These are phyloP conservation scores for Brachyptera putata DNA, from an alignment of 2,888 invertebrate genomes.

Conservation along the genomic window DNA sequence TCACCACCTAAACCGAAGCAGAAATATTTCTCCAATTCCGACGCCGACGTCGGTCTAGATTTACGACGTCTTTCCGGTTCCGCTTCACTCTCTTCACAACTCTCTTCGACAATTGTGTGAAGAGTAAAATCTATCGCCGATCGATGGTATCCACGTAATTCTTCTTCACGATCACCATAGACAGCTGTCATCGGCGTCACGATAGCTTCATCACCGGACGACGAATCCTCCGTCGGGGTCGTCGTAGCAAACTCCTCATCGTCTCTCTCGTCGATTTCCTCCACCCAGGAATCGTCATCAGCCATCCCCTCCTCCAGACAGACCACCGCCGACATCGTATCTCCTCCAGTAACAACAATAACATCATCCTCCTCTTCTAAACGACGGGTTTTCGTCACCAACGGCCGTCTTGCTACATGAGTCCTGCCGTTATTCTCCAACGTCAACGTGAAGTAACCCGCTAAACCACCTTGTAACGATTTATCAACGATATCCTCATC, in stretches of 20 bases:
- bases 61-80: constrained; percentile 50
- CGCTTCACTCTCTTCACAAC: constrained; percentile 88
- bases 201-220: constrained; percentile 47
- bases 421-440: constrained; percentile 40
- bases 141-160: constrained; percentile 75
- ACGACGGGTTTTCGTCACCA: constrained; percentile 31
- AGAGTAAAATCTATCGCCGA: constrained; percentile 82
- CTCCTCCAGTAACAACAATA: constrained; percentile 64
- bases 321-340: constrained; percentile 65
- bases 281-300: constrained; percentile 89
- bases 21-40: constrained; percentile 86
- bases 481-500: constrained; percentile 46
- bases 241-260: constrained; percentile 53
- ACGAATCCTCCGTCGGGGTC: constrained; percentile 54
- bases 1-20: constrained; percentile 81
- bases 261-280: constrained; percentile 66
- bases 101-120: constrained; percentile 91
- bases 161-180: constrained; percentile 72
- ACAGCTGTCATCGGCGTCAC: constrained; percentile 46
- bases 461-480: constrained; percentile 45
- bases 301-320: constrained; percentile 82
- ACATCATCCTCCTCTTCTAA: constrained; percentile 48
- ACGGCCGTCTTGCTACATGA: constrained; percentile 30
- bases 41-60: constrained; percentile 67
- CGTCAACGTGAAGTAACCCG: constrained; percentile 47